phyloP scores from a whole-genome alignment of 2,113 vertebrate species.

The Hypomesus transpacificus region DNA sequence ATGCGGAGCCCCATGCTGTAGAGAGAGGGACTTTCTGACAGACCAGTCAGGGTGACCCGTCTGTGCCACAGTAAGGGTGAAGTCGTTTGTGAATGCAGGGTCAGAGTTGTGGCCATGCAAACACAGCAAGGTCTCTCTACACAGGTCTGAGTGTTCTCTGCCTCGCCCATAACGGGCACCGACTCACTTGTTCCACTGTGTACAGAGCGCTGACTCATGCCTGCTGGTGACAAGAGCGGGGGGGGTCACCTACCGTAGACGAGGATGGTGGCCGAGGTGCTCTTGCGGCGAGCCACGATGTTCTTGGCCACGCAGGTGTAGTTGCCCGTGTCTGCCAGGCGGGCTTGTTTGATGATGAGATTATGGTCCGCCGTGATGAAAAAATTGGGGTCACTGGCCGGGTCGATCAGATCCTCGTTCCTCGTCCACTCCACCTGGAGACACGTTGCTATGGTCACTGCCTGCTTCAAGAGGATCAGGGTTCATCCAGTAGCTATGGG shows the following conservation, averaged over 20 bases:
- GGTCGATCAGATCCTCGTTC: constrained; percentile 91
- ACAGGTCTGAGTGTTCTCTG: not conserved
- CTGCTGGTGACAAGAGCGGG: constrained; percentile 37
- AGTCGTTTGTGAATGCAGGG: too few species aligned
- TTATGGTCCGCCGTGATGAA: constrained; percentile 90
- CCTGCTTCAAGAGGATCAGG: constrained; percentile 14
- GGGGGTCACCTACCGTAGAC: constrained; percentile 82
- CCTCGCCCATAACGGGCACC: too few species aligned
- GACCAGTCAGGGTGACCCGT: too few species aligned
- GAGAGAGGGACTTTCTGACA: too few species aligned
- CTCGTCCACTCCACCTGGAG: constrained; percentile 94
- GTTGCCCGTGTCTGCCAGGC: constrained; percentile 93
- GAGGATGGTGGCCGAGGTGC: constrained; percentile 82
- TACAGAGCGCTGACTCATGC: constrained; percentile 6
- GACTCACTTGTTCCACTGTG: constrained; percentile 5
- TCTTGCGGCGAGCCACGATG: constrained; percentile 93
- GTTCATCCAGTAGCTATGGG: not conserved
- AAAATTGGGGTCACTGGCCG: constrained; percentile 84
- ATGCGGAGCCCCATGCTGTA: too few species aligned
- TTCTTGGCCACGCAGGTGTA: constrained; percentile 99
- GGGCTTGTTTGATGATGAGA: constrained; percentile 91
- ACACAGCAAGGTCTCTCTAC: not conserved
- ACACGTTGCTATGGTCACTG: constrained; percentile 39
- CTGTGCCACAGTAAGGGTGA: too few species aligned
- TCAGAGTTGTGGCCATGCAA: not conserved